phyloP scores from a whole-genome alignment of 2,797 vertebrate species.

The Siniperca scherzeri region DNA sequence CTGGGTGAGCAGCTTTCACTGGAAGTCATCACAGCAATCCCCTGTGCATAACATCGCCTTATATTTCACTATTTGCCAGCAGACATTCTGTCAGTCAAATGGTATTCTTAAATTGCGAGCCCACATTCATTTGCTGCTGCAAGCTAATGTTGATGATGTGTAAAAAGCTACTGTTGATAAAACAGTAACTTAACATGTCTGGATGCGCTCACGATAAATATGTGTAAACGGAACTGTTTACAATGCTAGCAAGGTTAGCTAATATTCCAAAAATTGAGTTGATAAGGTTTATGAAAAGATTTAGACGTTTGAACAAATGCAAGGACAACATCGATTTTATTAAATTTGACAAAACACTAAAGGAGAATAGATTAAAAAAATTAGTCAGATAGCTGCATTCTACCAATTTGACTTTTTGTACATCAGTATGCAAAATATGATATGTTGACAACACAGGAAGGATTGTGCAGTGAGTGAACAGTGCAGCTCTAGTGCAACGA shows the following conservation, averaged over 20 bases:
- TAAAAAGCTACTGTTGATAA: background rate
- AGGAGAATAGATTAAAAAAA: no score
- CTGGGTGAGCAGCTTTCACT: constrained; percentile 13
- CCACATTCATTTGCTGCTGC: background rate
- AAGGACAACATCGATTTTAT: background rate
- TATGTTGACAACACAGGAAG: background rate
- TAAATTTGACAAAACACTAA: background rate
- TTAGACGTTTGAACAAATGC: background rate
- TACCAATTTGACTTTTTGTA: no score
- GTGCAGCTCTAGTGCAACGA: no score
- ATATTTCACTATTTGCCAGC: constrained; percentile 8
- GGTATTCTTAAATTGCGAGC: background rate
- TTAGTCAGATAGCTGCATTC: no score
- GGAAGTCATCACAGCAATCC: background rate
- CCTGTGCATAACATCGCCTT: background rate
- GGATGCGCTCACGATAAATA: background rate
- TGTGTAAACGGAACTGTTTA: background rate
- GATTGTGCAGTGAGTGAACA: background rate
- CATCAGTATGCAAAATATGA: background rate
- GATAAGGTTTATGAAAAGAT: background rate
- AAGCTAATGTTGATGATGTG: background rate
- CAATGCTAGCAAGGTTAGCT: background rate
- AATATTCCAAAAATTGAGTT: background rate
- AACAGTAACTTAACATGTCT: background rate
- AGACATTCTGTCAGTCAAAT: background rate